Base-by-base conservation (phyloP, 1,140 invertebrate species). In the Drosophila prosaltans region DNA sequence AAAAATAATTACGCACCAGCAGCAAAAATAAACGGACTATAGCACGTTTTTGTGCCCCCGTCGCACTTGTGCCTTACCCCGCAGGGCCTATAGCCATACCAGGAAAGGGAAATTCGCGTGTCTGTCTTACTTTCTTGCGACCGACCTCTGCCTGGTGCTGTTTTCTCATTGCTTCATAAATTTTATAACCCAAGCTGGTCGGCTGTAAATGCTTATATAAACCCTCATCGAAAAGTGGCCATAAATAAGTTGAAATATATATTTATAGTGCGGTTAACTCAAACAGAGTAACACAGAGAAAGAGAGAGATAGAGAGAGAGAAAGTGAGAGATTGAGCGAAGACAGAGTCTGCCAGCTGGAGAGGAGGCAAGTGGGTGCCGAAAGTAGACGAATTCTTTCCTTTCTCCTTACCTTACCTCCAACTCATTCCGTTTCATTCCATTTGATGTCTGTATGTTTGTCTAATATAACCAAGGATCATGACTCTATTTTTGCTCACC, bases 211-310 rank as follows among this genome's bases (percentile, higher is more conserved):
- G 71, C 78, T 74, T 72, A 85, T 86, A 85, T 86, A 86, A 85
- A 77, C 77, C 73, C 83, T 83, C 80, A 89, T 88, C 83, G 83
- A 89, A 83, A 83, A 83, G 76, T 74, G 73, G 80, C 74, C 83
- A 88, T 88, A 88, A 88, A 89, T 88, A 88, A 88, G 80, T 83
- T 82, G 65, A 77, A 83, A 81, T 81, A 69, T 89, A 88, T 83
- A 88, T 88, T 83, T 83, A 88, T 88, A 89, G 83, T 85, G 82
- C 66, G 81, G 82, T 75, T 66, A 65, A 66, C 58, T 64, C 26
- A 61, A 32, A 36, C 30, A 51, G 45, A 51, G 10, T 1, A 39
- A 48, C n/a, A 28, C 30, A 51, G 45, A 26, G 10, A 5, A 28
- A 48, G 55, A 32, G 28, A 32, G 26, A 11, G 54, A 16, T 10